phyloP scores from a whole-genome alignment of 1,140 invertebrate genomes.

The Drosophila ananassae region DNA sequence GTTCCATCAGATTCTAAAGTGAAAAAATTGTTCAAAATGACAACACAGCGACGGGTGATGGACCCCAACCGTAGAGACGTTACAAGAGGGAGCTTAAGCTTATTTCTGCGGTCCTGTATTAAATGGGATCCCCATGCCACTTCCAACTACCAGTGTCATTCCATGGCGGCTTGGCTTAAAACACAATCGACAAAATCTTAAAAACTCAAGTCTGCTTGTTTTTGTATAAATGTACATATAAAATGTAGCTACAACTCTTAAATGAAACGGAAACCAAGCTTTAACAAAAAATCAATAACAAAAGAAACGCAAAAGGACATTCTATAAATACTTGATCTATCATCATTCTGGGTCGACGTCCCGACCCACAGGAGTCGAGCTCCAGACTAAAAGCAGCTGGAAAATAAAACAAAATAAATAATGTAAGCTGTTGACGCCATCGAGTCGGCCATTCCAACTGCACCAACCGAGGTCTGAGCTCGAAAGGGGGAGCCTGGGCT shows the following conservation, averaged over 20 bases:
- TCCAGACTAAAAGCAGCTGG: constrained; percentile 20
- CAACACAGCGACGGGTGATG: constrained; percentile 45
- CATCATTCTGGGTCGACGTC: constrained; percentile 39
- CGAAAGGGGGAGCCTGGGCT: not conserved
- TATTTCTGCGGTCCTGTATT: constrained; percentile 43
- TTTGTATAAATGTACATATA: not conserved
- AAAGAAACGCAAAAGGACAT: constrained; percentile 24
- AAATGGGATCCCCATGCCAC: constrained; percentile 25
- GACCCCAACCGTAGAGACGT: constrained; percentile 15
- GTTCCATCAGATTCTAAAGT: constrained; percentile 22
- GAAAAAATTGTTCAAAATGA: constrained; percentile 23
- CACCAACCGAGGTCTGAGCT: constrained; percentile 7
- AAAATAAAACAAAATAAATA: constrained; percentile 57
- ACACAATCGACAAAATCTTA: not conserved
- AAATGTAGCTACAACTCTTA: not conserved
- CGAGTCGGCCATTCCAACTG: constrained; percentile 33
- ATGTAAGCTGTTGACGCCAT: constrained; percentile 50
- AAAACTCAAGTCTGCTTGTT: not conserved
- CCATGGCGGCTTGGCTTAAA: not conserved
- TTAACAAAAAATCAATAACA: constrained; percentile 35
- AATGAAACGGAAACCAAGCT: constrained; percentile 12
- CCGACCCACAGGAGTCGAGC: not conserved
- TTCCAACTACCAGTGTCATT: not conserved
- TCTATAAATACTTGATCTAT: constrained; percentile 51
- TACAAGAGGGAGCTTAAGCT: constrained; percentile 45